These are phyloP conservation scores for Tetramorium bicarinatum DNA, from an alignment of 2,888 invertebrate species.

Conservation along the genomic window DNA sequence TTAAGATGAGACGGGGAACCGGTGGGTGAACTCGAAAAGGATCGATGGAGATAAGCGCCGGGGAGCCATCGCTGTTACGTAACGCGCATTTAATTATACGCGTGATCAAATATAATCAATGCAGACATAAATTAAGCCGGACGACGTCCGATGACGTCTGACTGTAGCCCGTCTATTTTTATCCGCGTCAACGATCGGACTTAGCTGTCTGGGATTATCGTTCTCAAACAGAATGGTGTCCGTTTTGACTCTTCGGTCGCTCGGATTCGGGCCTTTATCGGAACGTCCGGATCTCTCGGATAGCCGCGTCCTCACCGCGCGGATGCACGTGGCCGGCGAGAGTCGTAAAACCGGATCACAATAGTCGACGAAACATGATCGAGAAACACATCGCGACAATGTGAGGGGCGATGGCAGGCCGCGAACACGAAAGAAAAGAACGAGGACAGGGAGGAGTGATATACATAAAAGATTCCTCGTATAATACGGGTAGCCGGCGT, in stretches of 20 bases:
- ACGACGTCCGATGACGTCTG: neutral
- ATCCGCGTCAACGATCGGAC: slow-evolving; percentile 1
- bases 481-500: slow-evolving; percentile 76
- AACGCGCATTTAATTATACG: slow-evolving; percentile 36
- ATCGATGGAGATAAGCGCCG: neutral
- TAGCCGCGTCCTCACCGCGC: neutral
- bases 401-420: slow-evolving; percentile 44
- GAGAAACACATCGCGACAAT: neutral
- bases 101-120: slow-evolving; percentile 26
- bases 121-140: neutral
- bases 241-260: neutral
- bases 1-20: slow-evolving; percentile 19
- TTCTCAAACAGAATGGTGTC: neutral
- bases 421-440: slow-evolving; percentile 10
- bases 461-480: slow-evolving; percentile 73
- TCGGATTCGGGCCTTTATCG: neutral
- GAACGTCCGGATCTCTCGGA: neutral
- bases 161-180: neutral
- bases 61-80: neutral
- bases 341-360: neutral
- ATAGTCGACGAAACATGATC: neutral
- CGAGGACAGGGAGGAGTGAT: slow-evolving; percentile 16
- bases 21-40: slow-evolving; percentile 16
- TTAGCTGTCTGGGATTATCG: neutral
- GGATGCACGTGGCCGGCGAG: neutral